A percentile compares a stretch with the other conserved stretches of the same genome.
Conservation (phyloP, 2,113 vertebrate genomes). For the Alethe diademata region DNA sequence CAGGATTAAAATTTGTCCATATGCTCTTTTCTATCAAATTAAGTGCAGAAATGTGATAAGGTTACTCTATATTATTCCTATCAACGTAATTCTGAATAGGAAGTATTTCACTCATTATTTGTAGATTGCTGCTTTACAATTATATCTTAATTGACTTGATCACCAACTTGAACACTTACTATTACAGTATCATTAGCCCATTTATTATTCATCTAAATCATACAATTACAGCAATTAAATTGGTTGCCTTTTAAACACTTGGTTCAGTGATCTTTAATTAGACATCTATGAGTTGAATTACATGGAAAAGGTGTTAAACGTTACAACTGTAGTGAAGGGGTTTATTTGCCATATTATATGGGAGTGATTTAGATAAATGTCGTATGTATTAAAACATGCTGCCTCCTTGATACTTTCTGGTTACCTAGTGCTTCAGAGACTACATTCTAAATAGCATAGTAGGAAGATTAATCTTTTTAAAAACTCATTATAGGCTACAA, state of each 20-base stretch:
- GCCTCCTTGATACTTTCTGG: background rate
- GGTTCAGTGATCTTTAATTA: constrained; percentile 76
- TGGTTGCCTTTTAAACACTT: constrained; percentile 62
- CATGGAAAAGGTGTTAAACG: constrained; percentile 52
- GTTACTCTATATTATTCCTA: background rate
- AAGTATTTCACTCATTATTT: constrained; percentile 44
- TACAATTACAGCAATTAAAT: constrained; percentile 71
- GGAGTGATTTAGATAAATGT: background rate
- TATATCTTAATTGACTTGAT: constrained; percentile 76
- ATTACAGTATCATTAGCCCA: constrained; percentile 67
- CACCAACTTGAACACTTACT: constrained; percentile 69
- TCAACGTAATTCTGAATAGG: constrained; percentile 16
- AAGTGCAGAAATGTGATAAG: background rate
- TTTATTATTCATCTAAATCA: constrained; percentile 74
- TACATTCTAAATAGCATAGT: background rate
- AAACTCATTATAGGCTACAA: background rate
- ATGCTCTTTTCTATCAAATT: background rate
- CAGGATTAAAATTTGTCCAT: background rate
- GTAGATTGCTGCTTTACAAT: constrained; percentile 61
- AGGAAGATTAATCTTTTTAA: background rate
- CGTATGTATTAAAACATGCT: background rate
- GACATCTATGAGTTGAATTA: constrained; percentile 23
- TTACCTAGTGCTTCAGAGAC: background rate
- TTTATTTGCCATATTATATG: constrained; percentile 1
- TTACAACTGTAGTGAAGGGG: background rate